Base-by-base conservation (phyloP, 1,140 invertebrate species). In the Gerris buenoi region DNA sequence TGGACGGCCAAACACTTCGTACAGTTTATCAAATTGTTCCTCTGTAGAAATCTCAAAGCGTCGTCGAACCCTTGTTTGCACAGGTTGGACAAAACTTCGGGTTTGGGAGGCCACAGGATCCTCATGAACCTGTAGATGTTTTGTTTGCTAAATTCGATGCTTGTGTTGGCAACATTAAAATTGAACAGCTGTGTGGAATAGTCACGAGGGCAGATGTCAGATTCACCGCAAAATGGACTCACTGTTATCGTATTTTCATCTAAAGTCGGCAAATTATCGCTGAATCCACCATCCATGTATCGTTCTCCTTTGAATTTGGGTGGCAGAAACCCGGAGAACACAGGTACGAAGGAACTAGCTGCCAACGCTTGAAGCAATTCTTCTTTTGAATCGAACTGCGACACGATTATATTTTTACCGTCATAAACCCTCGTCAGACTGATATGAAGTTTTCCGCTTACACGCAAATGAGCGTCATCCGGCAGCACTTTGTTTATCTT, bases 21-120 rank as follows among this genome's bases (percentile, higher is more conserved):
- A 74, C 91, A 94, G 70, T 86, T 90, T 66, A 94, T 91, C 64
- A 94, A 78, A 77, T 93, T 94, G 76, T 96, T 95, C 68, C 88
- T 85, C 70, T 95, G 92, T 62, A 98, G 79, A 79, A 95, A 98
- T 65, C 88, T 83, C 0, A 98, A 80, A 0, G 94, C 92, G 78
- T 99, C 96, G 72, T 97, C 93, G 76, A 98, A 99, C 23, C 95
- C 96, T 80, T 98, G 95, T 73, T 95, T 91, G 76, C 95, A 98
- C 86, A 98, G 96, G 72, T 92, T 91, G 68, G 91, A 93, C 23
- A 93, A 78, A 68, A 91, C 86, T 79, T 98, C 94, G 1, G 93
- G 90, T 73, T 89, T 89, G 1, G 95, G 95, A 25, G 97, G 96
- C 77, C 97, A 97, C 3, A 99, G 79, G 73, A 95, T 95, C 68